Evolutionary conservation across 2,888 invertebrate species (phyloP).

Genomic region (Polymixis lichenea): DNA sequence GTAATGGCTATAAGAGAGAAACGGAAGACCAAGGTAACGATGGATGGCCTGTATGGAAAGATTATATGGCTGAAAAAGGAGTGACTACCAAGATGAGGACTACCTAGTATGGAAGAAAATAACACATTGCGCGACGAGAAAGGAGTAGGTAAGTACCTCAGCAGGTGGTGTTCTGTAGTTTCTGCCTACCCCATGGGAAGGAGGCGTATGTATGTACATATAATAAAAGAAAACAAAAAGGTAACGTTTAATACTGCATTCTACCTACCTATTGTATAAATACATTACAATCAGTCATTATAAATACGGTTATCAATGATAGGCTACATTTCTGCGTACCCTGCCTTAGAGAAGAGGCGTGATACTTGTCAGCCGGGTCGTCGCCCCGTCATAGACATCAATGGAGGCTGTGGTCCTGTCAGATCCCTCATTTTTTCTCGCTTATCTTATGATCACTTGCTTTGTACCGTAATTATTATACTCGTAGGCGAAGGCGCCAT

Average conservation of each 20-base stretch:
- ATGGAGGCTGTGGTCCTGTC: conserved; percentile 72
- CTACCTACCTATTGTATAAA: background rate
- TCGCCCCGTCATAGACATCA: conserved; percentile 67
- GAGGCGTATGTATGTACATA: background rate
- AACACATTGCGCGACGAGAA: background rate
- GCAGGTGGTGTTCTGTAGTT: too few species aligned
- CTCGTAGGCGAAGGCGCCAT: conserved; percentile 64
- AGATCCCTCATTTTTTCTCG: conserved; percentile 76
- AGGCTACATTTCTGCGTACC: conserved; percentile 17
- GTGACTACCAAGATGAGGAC: too few species aligned
- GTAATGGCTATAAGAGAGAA: too few species aligned
- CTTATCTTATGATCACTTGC: conserved; percentile 76
- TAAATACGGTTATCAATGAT: background rate
- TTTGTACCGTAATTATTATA: conserved; percentile 81
- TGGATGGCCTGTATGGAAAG: too few species aligned
- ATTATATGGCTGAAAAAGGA: too few species aligned
- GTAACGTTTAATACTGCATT: background rate
- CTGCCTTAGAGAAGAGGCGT: conserved; percentile 17
- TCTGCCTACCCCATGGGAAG: background rate
- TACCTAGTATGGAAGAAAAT: too few species aligned
- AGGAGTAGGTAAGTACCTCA: background rate
- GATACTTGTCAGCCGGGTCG: conserved; percentile 62
- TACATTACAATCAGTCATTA: background rate
- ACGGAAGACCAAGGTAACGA: too few species aligned
- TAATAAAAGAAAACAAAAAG: background rate